Evolutionary conservation across 1,140 invertebrate species (phyloP).

Genomic region (Drosophila tropicalis): DNA sequence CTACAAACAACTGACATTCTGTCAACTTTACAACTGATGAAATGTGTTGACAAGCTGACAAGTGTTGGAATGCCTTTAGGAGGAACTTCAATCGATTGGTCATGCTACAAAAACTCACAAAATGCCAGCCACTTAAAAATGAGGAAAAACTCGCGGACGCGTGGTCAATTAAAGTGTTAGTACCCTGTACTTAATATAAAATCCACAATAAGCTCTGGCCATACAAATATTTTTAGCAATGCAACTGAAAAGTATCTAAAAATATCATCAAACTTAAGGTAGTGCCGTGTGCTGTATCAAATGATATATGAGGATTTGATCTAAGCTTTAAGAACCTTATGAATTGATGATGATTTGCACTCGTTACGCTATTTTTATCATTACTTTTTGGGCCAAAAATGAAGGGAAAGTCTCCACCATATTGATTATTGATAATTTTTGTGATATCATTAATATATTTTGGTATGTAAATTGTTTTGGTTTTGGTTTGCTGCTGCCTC

Average conservation of each 20-base stretch:
- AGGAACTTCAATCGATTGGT: slow-evolving; percentile 21
- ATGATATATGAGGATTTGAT: slow-evolving; percentile 38
- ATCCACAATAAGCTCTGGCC: slow-evolving; percentile 19
- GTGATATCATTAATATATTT: slow-evolving; percentile 27
- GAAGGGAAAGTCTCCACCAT: too few relatives aligned
- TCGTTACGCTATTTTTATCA: slow-evolving; percentile 11
- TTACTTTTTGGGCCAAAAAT: slow-evolving; percentile 16
- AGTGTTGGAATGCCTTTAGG: slow-evolving; percentile 17
- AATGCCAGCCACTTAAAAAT: slow-evolving; percentile 5
- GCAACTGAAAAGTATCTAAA: slow-evolving; percentile 24
- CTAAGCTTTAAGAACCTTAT: slow-evolving; percentile 27
- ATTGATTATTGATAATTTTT: slow-evolving; percentile 26
- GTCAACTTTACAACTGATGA: slow-evolving; percentile 55
- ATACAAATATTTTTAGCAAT: slow-evolving; percentile 36
- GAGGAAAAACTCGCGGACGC: slow-evolving; percentile 2
- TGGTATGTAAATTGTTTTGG: slow-evolving; percentile 15
- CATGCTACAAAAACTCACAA: background rate
- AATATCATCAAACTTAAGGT: slow-evolving; percentile 6
- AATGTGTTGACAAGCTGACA: slow-evolving; percentile 37
- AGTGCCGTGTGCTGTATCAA: slow-evolving; percentile 41
- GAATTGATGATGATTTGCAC: slow-evolving; percentile 38
- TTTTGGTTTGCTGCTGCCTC: too few relatives aligned
- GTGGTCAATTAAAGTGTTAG: slow-evolving; percentile 33
- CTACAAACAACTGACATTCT: slow-evolving; percentile 43
- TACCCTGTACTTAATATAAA: slow-evolving; percentile 26